phyloP scores from a whole-genome alignment of 1,140 invertebrate species.

The Drosophila bifasciata region DNA sequence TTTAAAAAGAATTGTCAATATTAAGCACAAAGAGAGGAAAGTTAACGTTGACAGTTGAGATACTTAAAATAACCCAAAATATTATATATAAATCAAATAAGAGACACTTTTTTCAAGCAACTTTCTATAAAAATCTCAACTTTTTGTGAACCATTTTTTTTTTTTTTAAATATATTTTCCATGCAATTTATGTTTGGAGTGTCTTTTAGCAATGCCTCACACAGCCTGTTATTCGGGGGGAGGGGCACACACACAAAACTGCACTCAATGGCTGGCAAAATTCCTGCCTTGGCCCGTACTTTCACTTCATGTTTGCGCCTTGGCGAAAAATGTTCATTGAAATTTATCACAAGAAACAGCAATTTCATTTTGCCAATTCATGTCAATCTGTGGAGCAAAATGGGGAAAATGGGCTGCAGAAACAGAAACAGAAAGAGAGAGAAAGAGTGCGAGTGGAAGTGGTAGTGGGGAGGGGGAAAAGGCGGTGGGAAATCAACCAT shows the following conservation, averaged over 20 bases:
- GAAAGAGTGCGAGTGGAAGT: too few relatives aligned
- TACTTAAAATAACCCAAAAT: too few relatives aligned
- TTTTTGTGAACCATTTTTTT: conserved; percentile 5
- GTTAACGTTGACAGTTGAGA: too few relatives aligned
- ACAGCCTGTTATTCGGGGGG: conserved; percentile 25
- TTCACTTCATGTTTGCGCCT: conserved; percentile 45
- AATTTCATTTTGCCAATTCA: conserved; percentile 76
- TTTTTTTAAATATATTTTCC: conserved; percentile 27
- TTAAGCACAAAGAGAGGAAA: not conserved
- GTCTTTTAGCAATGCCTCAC: conserved; percentile 25
- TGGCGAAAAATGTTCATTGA: conserved; percentile 64
- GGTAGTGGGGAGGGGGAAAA: not conserved
- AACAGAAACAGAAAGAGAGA: conserved; percentile 10
- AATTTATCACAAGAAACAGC: conserved; percentile 80
- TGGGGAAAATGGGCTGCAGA: conserved; percentile 4
- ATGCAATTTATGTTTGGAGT: conserved; percentile 29
- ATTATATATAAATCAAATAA: too few relatives aligned
- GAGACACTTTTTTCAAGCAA: too few relatives aligned
- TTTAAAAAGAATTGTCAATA: conserved; percentile 1
- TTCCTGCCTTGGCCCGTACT: conserved; percentile 32
- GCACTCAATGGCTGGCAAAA: conserved; percentile 64
- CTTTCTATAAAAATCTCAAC: not conserved
- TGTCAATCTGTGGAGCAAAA: conserved; percentile 59
- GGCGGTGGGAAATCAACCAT: conserved; percentile 7
- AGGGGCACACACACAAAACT: conserved; percentile 57